A percentile compares a stretch with the other conserved stretches of the same genome.
Conservation (phyloP, 2,113 vertebrate genomes). For the Vicugna pacos region DNA sequence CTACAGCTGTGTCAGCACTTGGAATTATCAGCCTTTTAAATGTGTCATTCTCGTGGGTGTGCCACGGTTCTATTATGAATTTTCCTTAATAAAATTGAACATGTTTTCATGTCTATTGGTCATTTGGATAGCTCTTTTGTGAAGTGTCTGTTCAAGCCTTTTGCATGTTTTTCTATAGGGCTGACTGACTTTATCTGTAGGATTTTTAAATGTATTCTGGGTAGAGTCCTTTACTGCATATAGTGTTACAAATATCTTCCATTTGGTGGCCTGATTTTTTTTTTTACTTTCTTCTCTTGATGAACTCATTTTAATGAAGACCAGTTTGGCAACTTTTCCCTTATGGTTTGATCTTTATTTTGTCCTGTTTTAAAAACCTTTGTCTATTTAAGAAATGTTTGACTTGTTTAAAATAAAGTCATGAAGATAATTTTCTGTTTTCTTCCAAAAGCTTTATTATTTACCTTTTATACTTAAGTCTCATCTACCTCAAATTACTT, state of each 20-base stretch:
- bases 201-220: neutral
- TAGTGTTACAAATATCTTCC: neutral
- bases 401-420: constrained; percentile 43
- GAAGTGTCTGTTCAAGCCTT: neutral
- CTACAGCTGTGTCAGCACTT: neutral
- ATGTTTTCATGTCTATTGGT: neutral
- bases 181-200: neutral
- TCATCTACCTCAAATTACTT: constrained; percentile 22
- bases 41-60: neutral
- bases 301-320: constrained; percentile 53
- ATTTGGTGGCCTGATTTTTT: neutral
- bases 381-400: constrained; percentile 64
- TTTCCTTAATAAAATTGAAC: neutral
- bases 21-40: neutral
- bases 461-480: constrained; percentile 46
- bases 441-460: constrained; percentile 27
- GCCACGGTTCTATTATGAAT: neutral
- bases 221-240: neutral
- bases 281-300: constrained; percentile 6
- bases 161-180: neutral
- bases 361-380: constrained; percentile 40
- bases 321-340: neutral
- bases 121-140: neutral
- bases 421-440: constrained; percentile 38
- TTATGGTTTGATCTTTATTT: constrained; percentile 44